Evolutionary conservation across 2,113 vertebrate species (phyloP), one percentile per base, ranked within the genome.

Genomic region (Aegotheles bennettii): DNA sequence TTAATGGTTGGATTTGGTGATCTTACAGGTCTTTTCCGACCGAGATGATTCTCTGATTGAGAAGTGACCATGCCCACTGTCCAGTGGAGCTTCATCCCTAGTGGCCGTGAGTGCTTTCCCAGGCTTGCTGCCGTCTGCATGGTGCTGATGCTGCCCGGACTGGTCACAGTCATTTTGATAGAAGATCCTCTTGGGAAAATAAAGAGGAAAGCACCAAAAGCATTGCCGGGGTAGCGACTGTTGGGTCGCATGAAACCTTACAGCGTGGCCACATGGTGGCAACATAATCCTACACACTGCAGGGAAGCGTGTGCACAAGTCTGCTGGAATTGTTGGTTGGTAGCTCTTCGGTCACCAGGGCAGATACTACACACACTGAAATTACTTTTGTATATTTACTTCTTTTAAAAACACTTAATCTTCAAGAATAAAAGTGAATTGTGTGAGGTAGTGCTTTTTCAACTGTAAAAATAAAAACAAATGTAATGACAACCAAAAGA

Each of bases 251-350:
- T 54, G 50, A 54, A 57, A 28, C 12, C 16, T 64, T 25, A 13
- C 29, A 4, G 18, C 13, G 25, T 67, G 26, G n/a, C 90, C 95
- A 71, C 83, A 7, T 4, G 95, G 45, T 96, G 95, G 92, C 95
- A 61, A 51, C 43, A 2, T 56, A 64, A 21, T 9, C 47, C 23
- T n/a, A 35, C 40, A 18, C 81, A 81, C 18, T 19, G 42, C 31
- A 59, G 25, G 12, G 43, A 50, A 28, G 10, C 1, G 5, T 26
- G n/a, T 6, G 16, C 31, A 2, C 10, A 29, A 10, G 8, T 25
- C 16, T 19, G 0, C 29, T 21, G 33, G 4, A 21, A 9, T 28
- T 40, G 25, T 8, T 29, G 18, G 3, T 4, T 21, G 14, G 56
- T 48, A 7, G 13, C 26, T 51, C 31, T 71, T 33, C 0, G 1